Conservation (phyloP, 2,113 vertebrate species). For the Chionodraco myersi region DNA sequence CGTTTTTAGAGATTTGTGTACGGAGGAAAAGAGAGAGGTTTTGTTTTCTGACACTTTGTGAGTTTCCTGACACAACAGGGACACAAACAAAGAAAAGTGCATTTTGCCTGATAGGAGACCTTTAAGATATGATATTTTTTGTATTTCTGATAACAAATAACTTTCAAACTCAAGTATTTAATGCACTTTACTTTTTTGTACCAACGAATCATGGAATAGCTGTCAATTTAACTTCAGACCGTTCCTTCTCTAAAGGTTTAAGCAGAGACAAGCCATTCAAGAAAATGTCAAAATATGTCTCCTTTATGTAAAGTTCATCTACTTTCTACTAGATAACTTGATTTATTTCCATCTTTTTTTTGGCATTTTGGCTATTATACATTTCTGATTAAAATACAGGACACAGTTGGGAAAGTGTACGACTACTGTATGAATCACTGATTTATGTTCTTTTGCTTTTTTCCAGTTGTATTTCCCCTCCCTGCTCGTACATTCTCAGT, state of each 20-base stretch:
- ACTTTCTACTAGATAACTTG: not conserved
- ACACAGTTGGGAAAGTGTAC: not conserved
- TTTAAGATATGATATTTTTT: not conserved
- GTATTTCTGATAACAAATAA: not conserved
- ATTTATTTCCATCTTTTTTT: not conserved
- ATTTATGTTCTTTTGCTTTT: not conserved
- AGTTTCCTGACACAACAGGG: too few relatives aligned
- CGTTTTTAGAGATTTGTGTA: too few relatives aligned
- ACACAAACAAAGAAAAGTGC: too few relatives aligned
- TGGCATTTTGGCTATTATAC: not conserved
- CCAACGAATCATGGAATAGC: not conserved
- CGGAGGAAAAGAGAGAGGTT: too few relatives aligned
- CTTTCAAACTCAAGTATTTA: not conserved
- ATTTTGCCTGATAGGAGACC: too few relatives aligned
- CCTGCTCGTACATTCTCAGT: not conserved
- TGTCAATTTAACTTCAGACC: too few relatives aligned
- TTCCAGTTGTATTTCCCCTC: not conserved
- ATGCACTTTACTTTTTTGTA: not conserved
- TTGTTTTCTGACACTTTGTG: too few relatives aligned
- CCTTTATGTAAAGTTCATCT: not conserved
- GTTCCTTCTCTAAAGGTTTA: not conserved
- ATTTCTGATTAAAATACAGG: not conserved
- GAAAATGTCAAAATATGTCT: not conserved
- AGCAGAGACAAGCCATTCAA: not conserved
- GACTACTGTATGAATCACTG: not conserved